Base-by-base conservation (phyloP, 2,888 invertebrate genomes). In the Dusona sp. region DNA sequence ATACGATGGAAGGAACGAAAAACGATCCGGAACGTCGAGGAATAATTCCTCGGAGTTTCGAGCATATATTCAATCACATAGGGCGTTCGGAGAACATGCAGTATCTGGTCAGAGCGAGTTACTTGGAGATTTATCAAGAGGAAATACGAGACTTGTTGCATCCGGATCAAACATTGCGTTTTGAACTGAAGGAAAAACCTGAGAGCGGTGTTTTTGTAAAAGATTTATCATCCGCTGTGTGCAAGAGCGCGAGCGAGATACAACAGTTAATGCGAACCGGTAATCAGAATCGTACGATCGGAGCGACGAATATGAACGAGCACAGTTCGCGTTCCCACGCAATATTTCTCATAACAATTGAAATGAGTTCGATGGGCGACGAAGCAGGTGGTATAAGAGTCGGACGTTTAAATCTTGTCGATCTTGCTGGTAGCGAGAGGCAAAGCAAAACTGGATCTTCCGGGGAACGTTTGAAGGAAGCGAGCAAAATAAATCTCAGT, bases 301-400 rank as follows among this genome's bases (percentile, higher is more conserved):
- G 98, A 38, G 97, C 98, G 87, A 99, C 99, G 78, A 98, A 99
- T 94, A 99, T 99, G 99, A 99, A 99, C 95, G 98, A 99, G 94
- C 99, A 99, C 95, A 99, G 99, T 91, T 99, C 99, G 57, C 95
- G 99, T 88, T 99, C 99, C 70, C 99, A 99, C 95, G 99, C 99
- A 79, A 99, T 99, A 89, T 99, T 99, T 94, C 97, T 99, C 94
- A 98, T 99, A 90, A 99, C 99, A 77, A 97, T 99, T 68, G 99
- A 99, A 95, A 99, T 99, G 96, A 97, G 97, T 88, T 96, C 97
- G 92, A 96, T 96, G 57, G 97, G 96, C 78, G 96, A 95, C 6
- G 95, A 94, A 75, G 91, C 94, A 3, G 90, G 91, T 2, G 95
- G 95, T 25, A 95, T 94, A 51, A 88, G 98, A 90, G 98, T 99